Conservation (phyloP, 2,797 vertebrate species). For the Rachycentron canadum region DNA sequence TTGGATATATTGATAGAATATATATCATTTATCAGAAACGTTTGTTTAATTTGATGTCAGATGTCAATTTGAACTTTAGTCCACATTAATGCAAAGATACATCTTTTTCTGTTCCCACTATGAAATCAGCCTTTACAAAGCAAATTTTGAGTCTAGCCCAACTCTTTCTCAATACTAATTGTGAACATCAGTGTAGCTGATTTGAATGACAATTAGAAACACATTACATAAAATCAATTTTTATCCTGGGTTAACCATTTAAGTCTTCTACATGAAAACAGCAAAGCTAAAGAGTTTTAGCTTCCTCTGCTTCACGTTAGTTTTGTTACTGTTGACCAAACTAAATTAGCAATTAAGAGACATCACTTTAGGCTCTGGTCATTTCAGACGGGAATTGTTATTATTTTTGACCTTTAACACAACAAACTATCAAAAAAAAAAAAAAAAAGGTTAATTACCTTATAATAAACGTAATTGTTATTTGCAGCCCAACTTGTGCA, state of each 20-base stretch:
- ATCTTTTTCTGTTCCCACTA: not conserved
- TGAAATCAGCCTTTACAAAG: not conserved
- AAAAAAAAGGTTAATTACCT: not conserved
- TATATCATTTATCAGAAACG: too few species aligned
- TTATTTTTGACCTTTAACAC: slow-evolving; percentile 13
- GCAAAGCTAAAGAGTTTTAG: not conserved
- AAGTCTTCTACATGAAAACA: not conserved
- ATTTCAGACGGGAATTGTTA: not conserved
- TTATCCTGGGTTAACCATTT: not conserved
- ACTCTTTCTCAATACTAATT: not conserved
- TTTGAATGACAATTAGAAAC: not conserved
- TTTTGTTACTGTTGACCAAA: not conserved
- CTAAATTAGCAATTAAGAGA: slow-evolving; percentile 1
- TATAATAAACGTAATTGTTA: not conserved
- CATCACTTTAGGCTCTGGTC: not conserved
- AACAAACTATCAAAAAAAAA: not conserved
- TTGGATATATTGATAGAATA: too few species aligned
- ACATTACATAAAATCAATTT: not conserved
- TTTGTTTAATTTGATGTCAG: too few species aligned
- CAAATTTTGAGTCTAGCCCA: not conserved
- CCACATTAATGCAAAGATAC: too few species aligned
- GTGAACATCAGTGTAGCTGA: not conserved
- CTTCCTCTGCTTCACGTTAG: not conserved
- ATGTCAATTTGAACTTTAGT: too few species aligned
- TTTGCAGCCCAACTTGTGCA: not conserved